Conservation (phyloP, 2,797 vertebrate genomes). For the Cirrhinus mrigala region DNA sequence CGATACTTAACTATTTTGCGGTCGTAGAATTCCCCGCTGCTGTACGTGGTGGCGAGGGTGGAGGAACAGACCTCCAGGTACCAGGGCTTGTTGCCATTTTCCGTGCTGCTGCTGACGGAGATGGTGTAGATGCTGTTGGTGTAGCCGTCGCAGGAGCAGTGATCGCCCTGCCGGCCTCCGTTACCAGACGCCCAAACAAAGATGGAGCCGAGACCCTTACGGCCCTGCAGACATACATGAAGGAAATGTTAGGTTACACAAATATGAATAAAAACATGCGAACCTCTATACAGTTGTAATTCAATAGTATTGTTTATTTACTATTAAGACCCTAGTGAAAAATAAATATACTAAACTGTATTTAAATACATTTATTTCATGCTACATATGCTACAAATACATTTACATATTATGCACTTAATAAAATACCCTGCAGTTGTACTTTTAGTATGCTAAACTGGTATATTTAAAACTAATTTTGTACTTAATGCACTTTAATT, state of each 20-base stretch:
- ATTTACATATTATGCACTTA: no score
- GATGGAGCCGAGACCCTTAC: slow-evolving; percentile 88
- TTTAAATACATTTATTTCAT: no score
- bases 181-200: slow-evolving; percentile 93
- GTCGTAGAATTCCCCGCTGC: slow-evolving; percentile 82
- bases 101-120: slow-evolving; percentile 86
- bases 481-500: no score
- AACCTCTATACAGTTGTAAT: no score
- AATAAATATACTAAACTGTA: no score
- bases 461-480: no score
- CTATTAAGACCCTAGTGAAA: no score
- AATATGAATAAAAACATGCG: neutral
- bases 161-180: slow-evolving; percentile 83
- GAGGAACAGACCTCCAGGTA: slow-evolving; percentile 88
- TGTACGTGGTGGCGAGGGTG: slow-evolving; percentile 90
- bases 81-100: slow-evolving; percentile 82
- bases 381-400: no score
- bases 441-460: no score
- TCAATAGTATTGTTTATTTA: no score
- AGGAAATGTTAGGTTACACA: slow-evolving; percentile 1
- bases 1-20: slow-evolving; percentile 74
- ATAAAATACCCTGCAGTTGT: no score
- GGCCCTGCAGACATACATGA: slow-evolving; percentile 77
- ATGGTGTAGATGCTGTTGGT: slow-evolving; percentile 91
- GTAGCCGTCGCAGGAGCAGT: slow-evolving; percentile 92